These are phyloP conservation scores for Siniperca chuatsi DNA, from an alignment of 2,113 vertebrate species.

Conservation along the genomic window DNA sequence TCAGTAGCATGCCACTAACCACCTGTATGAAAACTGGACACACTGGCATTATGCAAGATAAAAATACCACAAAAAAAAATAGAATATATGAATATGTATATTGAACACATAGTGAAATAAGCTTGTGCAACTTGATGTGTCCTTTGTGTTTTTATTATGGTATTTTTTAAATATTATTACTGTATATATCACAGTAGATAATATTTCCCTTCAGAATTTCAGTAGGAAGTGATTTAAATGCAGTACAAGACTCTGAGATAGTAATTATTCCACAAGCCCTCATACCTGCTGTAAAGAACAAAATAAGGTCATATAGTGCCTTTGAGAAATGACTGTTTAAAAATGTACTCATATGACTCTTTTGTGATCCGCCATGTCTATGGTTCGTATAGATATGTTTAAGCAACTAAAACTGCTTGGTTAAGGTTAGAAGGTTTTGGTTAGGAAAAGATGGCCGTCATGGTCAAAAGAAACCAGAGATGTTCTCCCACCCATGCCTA, in stretches of 20 bases:
- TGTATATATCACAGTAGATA: background rate
- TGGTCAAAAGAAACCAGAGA: background rate
- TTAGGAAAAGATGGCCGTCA: background rate
- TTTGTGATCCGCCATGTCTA: background rate
- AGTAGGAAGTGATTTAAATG: background rate
- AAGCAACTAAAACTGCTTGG: no score
- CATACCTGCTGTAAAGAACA: background rate
- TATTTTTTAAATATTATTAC: background rate
- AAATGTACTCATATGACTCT: background rate
- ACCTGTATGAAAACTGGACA: background rate
- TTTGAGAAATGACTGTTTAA: background rate
- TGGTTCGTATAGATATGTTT: background rate
- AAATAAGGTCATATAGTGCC: background rate
- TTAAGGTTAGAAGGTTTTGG: background rate
- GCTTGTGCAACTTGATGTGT: background rate
- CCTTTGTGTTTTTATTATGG: background rate
- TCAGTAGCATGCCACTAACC: background rate
- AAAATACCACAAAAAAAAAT: background rate
- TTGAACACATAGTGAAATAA: background rate
- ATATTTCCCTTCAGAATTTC: background rate
- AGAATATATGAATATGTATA: constrained; percentile 2
- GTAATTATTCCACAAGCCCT: background rate
- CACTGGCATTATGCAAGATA: background rate
- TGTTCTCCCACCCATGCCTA: background rate
- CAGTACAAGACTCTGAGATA: no score